Evolutionary conservation across 2,797 vertebrate species (phyloP).

Genomic region (Brotogeris chrysoptera): DNA sequence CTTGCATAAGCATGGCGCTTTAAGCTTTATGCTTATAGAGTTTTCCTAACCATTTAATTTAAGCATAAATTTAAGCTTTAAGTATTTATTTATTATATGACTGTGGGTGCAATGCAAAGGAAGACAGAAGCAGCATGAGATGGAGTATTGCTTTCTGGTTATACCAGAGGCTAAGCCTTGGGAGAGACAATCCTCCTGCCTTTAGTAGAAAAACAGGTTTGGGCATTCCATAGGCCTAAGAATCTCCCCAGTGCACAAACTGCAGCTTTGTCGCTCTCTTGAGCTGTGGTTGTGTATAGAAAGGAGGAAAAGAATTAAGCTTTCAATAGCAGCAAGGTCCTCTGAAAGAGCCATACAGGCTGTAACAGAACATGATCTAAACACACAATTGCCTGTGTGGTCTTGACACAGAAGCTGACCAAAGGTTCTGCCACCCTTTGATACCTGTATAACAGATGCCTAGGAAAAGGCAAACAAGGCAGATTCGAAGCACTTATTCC

Average conservation of each 20-base stretch:
- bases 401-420: not conserved
- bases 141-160: not conserved
- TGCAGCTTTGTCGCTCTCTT: not conserved
- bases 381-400: accelerated
- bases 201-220: not conserved
- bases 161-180: not conserved
- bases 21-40: not conserved
- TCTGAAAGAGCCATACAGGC: not conserved
- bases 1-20: not conserved
- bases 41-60: not conserved
- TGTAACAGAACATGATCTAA: not conserved
- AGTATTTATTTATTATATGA: not conserved
- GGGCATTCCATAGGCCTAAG: not conserved
- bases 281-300: not conserved
- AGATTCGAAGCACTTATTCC: not conserved
- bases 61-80: not conserved
- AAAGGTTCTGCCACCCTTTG: not conserved
- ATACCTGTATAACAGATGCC: not conserved
- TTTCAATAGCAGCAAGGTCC: not conserved
- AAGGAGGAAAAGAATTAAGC: not conserved
- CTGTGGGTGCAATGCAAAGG: not conserved
- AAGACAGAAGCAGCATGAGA: not conserved
- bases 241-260: not conserved
- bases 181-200: not conserved
- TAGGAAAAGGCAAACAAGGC: not conserved